Base-by-base conservation (phyloP, 2,797 vertebrate species). In the Esox lucius region DNA sequence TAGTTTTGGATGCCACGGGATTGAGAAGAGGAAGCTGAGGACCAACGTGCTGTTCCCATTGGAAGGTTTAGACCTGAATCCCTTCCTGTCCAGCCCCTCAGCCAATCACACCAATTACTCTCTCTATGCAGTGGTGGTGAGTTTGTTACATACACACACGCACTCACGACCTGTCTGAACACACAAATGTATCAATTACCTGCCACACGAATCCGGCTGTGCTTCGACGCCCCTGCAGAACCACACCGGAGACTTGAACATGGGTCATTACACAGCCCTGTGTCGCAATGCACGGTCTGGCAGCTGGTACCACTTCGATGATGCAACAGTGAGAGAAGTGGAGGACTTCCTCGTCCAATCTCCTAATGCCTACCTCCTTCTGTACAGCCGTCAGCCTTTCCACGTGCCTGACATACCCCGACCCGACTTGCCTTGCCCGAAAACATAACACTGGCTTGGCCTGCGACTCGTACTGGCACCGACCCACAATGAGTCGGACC, bases 201-300 rank as follows among this genome's bases (percentile, higher is more conserved):
- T 31, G 28, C n/a, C 72, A 73, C 24, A n/a, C 46, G 53, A 66
- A 33, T 26, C 24, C 2, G 49, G 17, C 5, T 48, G 46, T 53
- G 49, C 53, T 19, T 51, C 19, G 16, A 8, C 49, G 1, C 49
- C 31, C 19, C 53, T 73, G 19, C 78, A 97, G 96, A 97, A 96
- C 83, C 96, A 97, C 2, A 84, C 81, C 42, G 96, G 95, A 26
- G 91, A 94, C 73, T 87, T 97, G 81, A 94, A 96, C 26, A 88
- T 88, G 71, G 96, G 96, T 74, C 96, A 96, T 88, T 96, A 96
- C 87, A 96, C 94, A 0, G 95, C 96, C 0, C 92, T 94, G 89
- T 96, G 95, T 85, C 93, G 91, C 86, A 94, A 92, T 72, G 81
- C 91, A 0, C 59, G 87, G 35, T 92, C 91, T 62, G 83, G 83